Evolutionary conservation across 2,888 invertebrate genomes (phyloP), one percentile per base, ranked within the genome.

Genomic region (Cataglyphis cursor): DNA sequence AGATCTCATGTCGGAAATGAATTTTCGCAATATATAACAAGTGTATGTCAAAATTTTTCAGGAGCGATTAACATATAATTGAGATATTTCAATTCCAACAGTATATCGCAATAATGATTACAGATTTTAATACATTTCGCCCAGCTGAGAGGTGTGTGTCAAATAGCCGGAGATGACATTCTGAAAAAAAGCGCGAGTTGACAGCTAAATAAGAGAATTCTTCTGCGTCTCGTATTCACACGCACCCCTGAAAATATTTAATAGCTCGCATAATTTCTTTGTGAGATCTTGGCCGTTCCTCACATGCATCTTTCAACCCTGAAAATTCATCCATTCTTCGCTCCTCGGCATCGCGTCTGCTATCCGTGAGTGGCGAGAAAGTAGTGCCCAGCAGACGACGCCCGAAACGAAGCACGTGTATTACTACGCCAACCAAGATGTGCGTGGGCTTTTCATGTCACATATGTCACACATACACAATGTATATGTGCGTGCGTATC

Each of bases 341-440:
- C 72, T 75, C 28, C 38, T 61, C 57, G 80, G 65, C 48, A 66
- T 85, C 74, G 41, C 62, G 8, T 64, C 70, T 78, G 44, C 31
- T n/a, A 62, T 31, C 48, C n/a, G 51, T 21, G 81, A 84, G 74
- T 82, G 87, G 84, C 81, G 64, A 41, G 15, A 87, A 92, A 91
- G 89, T 86, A 91, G 90, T 87, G 62, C 87, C 65, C 86, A 92
- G 90, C 91, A 89, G 91, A 90, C 90, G 91, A 90, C 89, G 87
- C 90, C 85, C 90, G 90, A 87, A 74, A 72, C 64, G 73, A 51
- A 66, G 48, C 82, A 41, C 61, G 61, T 85, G 88, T 91, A 91
- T 91, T 78, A 82, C 85, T 91, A 82, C 91, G 91, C 92, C 83
- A 68, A 80, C 80, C 87, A 68, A 70, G 48, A 62, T 85, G 89